Conservation (phyloP, 1,140 invertebrate species). For the Ylistrum balloti region DNA sequence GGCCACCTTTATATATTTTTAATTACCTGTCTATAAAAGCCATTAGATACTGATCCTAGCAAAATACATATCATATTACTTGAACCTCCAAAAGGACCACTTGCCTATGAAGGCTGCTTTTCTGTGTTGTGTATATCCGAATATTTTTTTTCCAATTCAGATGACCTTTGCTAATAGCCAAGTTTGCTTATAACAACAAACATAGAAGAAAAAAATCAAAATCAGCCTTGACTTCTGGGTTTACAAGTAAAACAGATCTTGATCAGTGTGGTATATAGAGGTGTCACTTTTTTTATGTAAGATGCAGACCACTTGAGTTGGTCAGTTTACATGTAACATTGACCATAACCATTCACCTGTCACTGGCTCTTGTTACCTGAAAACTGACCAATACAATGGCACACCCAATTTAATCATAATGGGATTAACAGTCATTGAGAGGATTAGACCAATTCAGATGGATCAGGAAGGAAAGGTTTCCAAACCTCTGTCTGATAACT, state of each 20-base stretch:
- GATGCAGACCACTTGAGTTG: neutral
- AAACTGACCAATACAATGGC: neutral
- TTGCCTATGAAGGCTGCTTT: too few relatives aligned
- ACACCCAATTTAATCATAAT: constrained; percentile 6
- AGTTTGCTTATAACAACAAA: neutral
- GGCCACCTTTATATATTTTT: too few relatives aligned
- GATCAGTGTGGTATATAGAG: neutral
- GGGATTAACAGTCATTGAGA: neutral
- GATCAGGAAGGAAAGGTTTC: constrained; percentile 19
- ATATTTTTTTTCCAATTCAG: neutral
- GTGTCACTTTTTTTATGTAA: constrained; percentile 12
- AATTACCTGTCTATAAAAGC: too few relatives aligned
- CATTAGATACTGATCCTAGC: too few relatives aligned
- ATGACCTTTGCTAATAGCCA: neutral
- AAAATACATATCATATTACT: too few relatives aligned
- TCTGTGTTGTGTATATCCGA: too few relatives aligned
- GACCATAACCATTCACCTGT: too few relatives aligned
- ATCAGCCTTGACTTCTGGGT: neutral
- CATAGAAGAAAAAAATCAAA: neutral
- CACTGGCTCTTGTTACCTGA: neutral
- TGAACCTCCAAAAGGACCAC: too few relatives aligned
- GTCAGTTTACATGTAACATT: neutral
- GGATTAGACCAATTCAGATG: constrained; percentile 25
- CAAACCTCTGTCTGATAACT: neutral
- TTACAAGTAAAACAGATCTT: neutral